Conservation (phyloP, 2,888 invertebrate species). For the Spodoptera littoralis region DNA sequence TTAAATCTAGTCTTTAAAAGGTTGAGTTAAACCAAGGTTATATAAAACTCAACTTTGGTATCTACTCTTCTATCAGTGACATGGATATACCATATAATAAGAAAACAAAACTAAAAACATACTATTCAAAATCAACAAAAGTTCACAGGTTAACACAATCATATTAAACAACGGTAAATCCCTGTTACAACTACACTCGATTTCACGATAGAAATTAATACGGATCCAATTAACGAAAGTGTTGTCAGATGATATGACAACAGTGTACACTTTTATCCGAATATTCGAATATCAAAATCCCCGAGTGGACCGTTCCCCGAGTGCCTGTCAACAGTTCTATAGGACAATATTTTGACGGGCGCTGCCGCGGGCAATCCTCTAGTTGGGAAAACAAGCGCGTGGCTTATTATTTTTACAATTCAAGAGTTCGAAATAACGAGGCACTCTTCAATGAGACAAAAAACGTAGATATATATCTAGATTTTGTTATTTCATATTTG, state of each 20-base stretch:
- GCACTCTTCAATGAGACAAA: conserved; percentile 36
- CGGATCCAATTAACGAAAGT: conserved; percentile 25
- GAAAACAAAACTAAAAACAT: not conserved
- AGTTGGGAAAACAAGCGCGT: conserved; percentile 36
- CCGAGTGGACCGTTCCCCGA: conserved; percentile 1
- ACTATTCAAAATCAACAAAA: too few species aligned
- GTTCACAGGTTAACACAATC: too few species aligned
- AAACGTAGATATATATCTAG: conserved; percentile 10
- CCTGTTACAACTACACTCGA: too few species aligned
- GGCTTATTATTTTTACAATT: conserved; percentile 56
- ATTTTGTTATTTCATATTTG: conserved; percentile 11
- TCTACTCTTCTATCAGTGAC: too few species aligned
- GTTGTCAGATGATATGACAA: conserved; percentile 12
- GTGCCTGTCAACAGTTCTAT: conserved; percentile 22
- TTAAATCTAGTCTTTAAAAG: too few species aligned
- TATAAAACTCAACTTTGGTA: too few species aligned
- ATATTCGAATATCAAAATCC: conserved; percentile 26
- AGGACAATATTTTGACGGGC: conserved; percentile 33
- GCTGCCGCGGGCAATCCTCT: conserved; percentile 29
- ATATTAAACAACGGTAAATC: too few species aligned
- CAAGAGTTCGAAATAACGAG: conserved; percentile 52
- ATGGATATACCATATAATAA: too few species aligned
- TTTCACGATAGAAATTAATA: not conserved
- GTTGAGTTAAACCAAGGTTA: too few species aligned
- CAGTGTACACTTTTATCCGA: conserved; percentile 16